Conservation (phyloP, 2,888 invertebrate genomes). For the Trissolcus brochymenae region DNA sequence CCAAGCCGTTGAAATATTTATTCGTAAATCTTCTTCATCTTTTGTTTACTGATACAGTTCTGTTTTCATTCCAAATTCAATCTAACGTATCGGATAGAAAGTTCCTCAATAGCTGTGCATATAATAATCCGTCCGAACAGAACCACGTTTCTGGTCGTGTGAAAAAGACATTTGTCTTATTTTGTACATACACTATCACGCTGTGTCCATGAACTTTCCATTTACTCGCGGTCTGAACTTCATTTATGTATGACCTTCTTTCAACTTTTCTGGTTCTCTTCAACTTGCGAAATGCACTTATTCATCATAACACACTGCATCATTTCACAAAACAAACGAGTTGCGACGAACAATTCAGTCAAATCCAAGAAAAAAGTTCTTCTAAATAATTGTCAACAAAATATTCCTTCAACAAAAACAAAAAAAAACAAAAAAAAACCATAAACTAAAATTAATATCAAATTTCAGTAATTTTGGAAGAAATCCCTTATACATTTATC, state of each 20-base stretch:
- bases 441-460: neutral
- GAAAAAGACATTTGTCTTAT: conserved; percentile 44
- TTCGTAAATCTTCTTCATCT: neutral
- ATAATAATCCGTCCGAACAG: conserved; percentile 50
- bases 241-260: conserved; percentile 47
- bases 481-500: conserved; percentile 2
- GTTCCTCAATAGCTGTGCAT: conserved; percentile 43
- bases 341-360: neutral
- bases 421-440: neutral
- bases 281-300: conserved; percentile 17
- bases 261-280: conserved; percentile 45
- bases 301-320: conserved; percentile 33
- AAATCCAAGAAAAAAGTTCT: neutral
- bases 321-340: neutral
- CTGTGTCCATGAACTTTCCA: conserved; percentile 23
- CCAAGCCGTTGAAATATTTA: neutral
- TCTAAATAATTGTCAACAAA: neutral
- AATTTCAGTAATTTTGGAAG: neutral
- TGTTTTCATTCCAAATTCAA: conserved; percentile 11
- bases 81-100: conserved; percentile 36
- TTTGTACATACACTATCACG: conserved; percentile 14
- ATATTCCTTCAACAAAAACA: neutral
- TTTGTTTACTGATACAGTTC: conserved; percentile 18
- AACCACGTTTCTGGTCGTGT: conserved; percentile 44
- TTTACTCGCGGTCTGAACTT: conserved; percentile 27